phyloP scores from a whole-genome alignment of 2,888 invertebrate species.

The Emmelina monodactyla region DNA sequence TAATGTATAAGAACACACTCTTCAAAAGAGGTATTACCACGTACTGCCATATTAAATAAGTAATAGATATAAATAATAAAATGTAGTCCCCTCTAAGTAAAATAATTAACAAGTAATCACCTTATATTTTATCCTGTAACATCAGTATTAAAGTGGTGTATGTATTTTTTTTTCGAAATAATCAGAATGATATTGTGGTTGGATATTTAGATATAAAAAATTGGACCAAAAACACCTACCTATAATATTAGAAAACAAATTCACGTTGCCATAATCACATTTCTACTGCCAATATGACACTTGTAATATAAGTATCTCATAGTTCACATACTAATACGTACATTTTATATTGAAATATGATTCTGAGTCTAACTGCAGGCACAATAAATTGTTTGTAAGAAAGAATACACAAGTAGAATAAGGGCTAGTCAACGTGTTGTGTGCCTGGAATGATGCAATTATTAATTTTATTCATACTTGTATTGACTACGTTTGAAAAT shows the following conservation, averaged over 20 bases:
- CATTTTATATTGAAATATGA: too few species aligned
- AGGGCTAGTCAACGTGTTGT: constrained; percentile 1
- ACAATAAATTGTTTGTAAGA: too few species aligned
- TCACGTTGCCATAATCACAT: constrained; percentile 60
- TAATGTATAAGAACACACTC: too few species aligned
- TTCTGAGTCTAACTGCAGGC: too few species aligned
- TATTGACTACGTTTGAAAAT: too few species aligned
- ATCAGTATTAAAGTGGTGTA: constrained; percentile 63
- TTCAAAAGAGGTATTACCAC: too few species aligned
- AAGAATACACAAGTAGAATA: neutral
- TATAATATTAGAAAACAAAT: constrained; percentile 45
- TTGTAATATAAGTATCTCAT: constrained; percentile 24
- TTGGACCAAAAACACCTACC: constrained; percentile 61
- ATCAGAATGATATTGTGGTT: constrained; percentile 31
- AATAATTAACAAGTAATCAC: constrained; percentile 40
- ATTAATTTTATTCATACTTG: too few species aligned
- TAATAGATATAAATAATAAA: constrained; percentile 33
- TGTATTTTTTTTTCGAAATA: constrained; percentile 40
- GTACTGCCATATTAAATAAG: constrained; percentile 63
- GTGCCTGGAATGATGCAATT: too few species aligned
- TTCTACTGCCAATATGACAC: constrained; percentile 59
- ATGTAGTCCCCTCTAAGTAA: constrained; percentile 55
- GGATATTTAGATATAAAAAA: constrained; percentile 37
- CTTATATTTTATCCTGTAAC: constrained; percentile 45
- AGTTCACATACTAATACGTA: constrained; percentile 12